A percentile compares a stretch with the other conserved stretches of the same genome.
Conservation (phyloP, 2,797 vertebrate species). For the Lithobates sylvaticus region DNA sequence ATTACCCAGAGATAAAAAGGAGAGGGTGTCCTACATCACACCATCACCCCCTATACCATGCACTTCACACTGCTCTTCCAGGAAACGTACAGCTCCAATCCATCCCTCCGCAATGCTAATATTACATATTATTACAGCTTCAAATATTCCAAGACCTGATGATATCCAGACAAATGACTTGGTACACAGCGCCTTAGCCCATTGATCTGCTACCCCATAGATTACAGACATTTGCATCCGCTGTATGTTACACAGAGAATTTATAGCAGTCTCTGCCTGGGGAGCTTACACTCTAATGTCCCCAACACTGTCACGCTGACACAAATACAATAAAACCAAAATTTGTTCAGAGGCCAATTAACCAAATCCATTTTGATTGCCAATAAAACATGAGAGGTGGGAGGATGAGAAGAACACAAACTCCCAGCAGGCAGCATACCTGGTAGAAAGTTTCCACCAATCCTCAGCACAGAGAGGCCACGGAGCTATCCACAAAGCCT, state of each 20-base stretch:
- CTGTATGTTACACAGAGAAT: too few species aligned
- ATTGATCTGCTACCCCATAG: not conserved
- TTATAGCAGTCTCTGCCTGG: too few species aligned
- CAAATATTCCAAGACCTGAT: not conserved
- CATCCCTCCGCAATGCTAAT: not conserved
- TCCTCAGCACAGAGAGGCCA: too few species aligned
- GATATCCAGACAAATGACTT: not conserved
- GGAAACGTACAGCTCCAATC: not conserved
- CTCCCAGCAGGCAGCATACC: too few species aligned
- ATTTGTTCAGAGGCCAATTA: not conserved
- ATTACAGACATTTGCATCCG: too few species aligned
- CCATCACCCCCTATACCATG: not conserved
- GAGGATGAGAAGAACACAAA: too few species aligned
- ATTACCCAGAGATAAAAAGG: conserved; percentile 27
- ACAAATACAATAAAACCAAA: not conserved
- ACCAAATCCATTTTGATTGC: too few species aligned
- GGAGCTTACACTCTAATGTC: not conserved
- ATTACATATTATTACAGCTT: not conserved
- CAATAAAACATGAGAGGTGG: too few species aligned
- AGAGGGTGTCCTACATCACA: conserved; percentile 14
- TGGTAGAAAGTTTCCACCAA: too few species aligned
- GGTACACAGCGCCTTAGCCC: too few species aligned
- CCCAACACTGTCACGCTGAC: not conserved
- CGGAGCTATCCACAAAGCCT: too few species aligned
- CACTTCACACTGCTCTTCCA: not conserved